Evolutionary conservation across 2,113 vertebrate genomes (phyloP).

Genomic region (Ceyx cyanopectus): DNA sequence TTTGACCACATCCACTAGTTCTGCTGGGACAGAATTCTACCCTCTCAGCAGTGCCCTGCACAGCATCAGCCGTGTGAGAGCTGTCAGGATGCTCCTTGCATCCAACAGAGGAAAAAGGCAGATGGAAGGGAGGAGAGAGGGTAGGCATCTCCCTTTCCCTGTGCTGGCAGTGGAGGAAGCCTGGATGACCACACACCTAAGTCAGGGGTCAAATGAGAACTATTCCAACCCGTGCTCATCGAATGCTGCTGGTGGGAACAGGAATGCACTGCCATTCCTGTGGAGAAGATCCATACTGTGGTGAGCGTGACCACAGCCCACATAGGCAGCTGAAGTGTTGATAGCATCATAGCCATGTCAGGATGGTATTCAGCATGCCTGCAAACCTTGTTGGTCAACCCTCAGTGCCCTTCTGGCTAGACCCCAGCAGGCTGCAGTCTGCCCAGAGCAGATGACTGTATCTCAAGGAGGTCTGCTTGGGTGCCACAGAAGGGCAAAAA

Average conservation of each 20-base stretch:
- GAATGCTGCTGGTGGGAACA: background rate
- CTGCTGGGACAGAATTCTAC: background rate
- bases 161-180: background rate
- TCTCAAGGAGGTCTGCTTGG: background rate
- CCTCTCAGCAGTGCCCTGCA: background rate
- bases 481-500: background rate
- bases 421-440: background rate
- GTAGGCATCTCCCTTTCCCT: background rate
- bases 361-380: background rate
- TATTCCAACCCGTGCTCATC: background rate
- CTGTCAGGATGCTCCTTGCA: background rate
- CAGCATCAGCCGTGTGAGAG: background rate
- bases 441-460: background rate
- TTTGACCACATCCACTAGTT: background rate
- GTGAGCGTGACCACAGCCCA: background rate
- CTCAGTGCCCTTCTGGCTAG: background rate
- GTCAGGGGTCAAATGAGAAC: background rate
- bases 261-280: background rate
- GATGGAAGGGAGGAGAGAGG: background rate
- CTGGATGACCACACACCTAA: background rate
- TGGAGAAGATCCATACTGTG: background rate
- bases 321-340: background rate
- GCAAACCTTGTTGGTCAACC: background rate
- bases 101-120: background rate
- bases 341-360: background rate